Conservation (phyloP, 2,113 vertebrate genomes). For the Oryzias curvinotus region DNA sequence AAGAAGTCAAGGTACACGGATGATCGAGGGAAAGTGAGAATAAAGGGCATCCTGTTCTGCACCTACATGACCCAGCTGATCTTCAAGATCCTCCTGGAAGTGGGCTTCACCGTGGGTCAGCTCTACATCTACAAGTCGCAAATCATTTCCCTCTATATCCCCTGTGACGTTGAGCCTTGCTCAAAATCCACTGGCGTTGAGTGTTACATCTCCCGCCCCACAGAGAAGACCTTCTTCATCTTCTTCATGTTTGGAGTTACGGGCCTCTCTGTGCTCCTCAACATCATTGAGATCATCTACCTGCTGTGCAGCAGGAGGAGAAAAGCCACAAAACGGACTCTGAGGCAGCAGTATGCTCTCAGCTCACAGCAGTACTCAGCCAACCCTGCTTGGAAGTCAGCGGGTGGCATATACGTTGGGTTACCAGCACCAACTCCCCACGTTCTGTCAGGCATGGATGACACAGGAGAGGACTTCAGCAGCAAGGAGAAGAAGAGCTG, state of each 20-base stretch:
- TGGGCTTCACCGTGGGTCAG: slow-evolving; percentile 86
- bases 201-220: slow-evolving; percentile 88
- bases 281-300: slow-evolving; percentile 85
- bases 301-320: slow-evolving; percentile 79
- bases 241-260: slow-evolving; percentile 90
- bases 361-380: neutral
- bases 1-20: slow-evolving; percentile 76
- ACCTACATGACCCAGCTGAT: slow-evolving; percentile 89
- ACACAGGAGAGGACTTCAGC: neutral
- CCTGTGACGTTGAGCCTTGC: slow-evolving; percentile 29
- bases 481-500: slow-evolving; percentile 39
- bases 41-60: slow-evolving; percentile 85
- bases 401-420: neutral
- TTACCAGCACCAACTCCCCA: neutral
- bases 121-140: slow-evolving; percentile 72
- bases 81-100: slow-evolving; percentile 87
- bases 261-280: slow-evolving; percentile 85
- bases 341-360: neutral
- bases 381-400: neutral
- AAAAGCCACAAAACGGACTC: neutral
- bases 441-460: neutral
- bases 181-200: slow-evolving; percentile 74
- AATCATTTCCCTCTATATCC: no score
- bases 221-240: slow-evolving; percentile 76
- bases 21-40: slow-evolving; percentile 82